Conservation (phyloP, 53 echinoderm and acorn worm species). For the Apostichopus leukothele region DNA sequence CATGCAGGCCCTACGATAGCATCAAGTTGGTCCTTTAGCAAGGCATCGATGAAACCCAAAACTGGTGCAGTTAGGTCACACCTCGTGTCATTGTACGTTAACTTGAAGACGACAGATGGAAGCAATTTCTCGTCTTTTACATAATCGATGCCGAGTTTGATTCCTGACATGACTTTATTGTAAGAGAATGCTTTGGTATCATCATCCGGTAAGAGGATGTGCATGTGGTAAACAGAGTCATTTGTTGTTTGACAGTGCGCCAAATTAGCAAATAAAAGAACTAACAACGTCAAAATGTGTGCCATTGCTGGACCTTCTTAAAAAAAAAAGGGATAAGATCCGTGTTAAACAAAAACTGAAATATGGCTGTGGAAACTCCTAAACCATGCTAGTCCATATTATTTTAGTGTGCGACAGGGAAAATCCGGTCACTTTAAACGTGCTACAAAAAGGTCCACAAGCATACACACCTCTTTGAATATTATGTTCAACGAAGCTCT, state of each 20-base stretch:
- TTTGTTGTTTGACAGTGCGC: background rate
- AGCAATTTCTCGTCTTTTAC: background rate
- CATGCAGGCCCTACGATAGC: slow-evolving; percentile 23
- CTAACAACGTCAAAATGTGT: background rate
- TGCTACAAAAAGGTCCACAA: no score
- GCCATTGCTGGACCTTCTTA: background rate
- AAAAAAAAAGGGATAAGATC: no score
- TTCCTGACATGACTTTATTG: background rate
- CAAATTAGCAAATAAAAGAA: background rate
- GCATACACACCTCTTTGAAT: no score
- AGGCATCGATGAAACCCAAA: slow-evolving; percentile 5
- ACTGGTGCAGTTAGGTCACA: slow-evolving; percentile 11
- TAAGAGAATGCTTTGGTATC: background rate
- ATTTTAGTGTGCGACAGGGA: no score
- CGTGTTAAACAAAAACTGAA: no score
- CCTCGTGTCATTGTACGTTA: background rate
- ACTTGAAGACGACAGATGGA: background rate
- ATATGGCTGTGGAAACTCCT: no score
- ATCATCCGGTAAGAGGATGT: background rate
- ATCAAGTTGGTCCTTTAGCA: background rate
- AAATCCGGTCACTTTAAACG: no score
- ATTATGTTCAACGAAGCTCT: no score
- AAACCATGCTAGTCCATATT: no score
- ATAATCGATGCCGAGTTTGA: background rate
- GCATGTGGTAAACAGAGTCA: background rate